These are phyloP conservation scores for Chelidonichthys spinosus DNA, from an alignment of 2,797 vertebrate species.

Conservation along the genomic window DNA sequence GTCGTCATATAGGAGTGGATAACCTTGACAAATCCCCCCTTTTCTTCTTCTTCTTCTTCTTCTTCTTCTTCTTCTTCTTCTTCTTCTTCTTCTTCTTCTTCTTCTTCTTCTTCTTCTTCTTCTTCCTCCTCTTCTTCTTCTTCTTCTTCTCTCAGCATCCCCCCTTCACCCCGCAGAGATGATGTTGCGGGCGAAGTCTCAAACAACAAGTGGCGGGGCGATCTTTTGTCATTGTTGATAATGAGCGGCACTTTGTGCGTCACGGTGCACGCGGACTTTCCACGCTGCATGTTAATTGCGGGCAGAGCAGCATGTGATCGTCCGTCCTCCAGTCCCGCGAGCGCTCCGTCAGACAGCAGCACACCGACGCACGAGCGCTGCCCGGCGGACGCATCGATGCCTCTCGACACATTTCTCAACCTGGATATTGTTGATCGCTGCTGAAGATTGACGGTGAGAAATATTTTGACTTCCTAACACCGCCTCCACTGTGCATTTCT, in stretches of 20 bases:
- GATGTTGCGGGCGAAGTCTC: neutral
- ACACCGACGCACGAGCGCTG: conserved; percentile 39
- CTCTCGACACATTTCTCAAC: conserved; percentile 18
- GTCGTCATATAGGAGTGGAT: conserved; percentile 69
- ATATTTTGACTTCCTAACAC: neutral
- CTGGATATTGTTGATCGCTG: conserved; percentile 34
- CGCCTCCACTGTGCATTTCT: neutral
- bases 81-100: neutral
- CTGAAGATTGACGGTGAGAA: conserved; percentile 62
- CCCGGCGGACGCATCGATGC: conserved; percentile 36
- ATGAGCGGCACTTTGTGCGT: conserved; percentile 65
- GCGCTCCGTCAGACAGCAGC: conserved; percentile 45
- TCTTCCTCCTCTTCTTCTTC: no score
- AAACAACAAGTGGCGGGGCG: conserved; percentile 42
- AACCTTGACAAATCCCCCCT: conserved; percentile 66
- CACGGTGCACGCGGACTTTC: conserved; percentile 68
- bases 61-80: neutral
- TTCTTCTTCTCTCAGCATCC: neutral
- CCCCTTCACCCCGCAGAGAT: neutral
- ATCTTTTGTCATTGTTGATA: conserved; percentile 20
- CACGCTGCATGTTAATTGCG: conserved; percentile 64
- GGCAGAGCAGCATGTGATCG: conserved; percentile 75
- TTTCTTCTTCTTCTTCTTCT: no score
- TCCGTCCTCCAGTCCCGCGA: conserved; percentile 67
- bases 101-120: neutral